Evolutionary conservation across 2,113 vertebrate species (phyloP).

Genomic region (Clinocottus analis): DNA sequence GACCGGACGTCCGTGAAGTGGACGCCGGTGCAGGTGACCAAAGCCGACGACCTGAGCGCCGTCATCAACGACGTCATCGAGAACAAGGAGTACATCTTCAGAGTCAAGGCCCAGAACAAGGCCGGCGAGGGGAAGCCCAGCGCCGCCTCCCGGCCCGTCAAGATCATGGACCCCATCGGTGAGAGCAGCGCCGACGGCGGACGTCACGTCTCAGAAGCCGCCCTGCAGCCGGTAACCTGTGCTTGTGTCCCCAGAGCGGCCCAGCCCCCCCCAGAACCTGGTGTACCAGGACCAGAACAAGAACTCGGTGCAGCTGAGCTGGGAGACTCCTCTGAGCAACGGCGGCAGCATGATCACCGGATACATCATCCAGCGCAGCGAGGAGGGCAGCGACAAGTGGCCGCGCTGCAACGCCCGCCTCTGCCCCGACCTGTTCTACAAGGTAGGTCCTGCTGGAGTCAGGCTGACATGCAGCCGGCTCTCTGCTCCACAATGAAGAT

Average conservation of each 20-base stretch:
- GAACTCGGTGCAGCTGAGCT: conserved; percentile 90
- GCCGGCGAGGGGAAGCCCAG: conserved; percentile 96
- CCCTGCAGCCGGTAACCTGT: too few relatives aligned
- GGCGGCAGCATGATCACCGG: conserved; percentile 94
- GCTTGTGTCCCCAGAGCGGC: conserved; percentile 85
- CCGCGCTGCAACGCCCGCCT: conserved; percentile 92
- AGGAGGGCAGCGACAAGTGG: conserved; percentile 94
- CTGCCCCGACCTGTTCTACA: conserved; percentile 90
- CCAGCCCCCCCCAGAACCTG: conserved; percentile 94
- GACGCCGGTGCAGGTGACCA: conserved; percentile 90
- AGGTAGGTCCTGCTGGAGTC: too few relatives aligned
- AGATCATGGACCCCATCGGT: conserved; percentile 96
- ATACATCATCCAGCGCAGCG: conserved; percentile 91
- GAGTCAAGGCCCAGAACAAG: conserved; percentile 95
- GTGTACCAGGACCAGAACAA: conserved; percentile 91
- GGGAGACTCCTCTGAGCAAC: conserved; percentile 93
- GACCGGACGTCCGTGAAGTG: conserved; percentile 94
- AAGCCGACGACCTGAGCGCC: conserved; percentile 88
- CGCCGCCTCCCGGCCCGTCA: conserved; percentile 90
- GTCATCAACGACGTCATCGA: conserved; percentile 96
- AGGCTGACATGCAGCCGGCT: too few relatives aligned
- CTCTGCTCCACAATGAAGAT: neutral
- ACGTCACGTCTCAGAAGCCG: too few relatives aligned
- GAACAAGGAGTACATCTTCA: conserved; percentile 98
- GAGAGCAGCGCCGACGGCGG: too few relatives aligned